Evolutionary conservation across 1,140 invertebrate species (phyloP).

Genomic region (Diorhabda carinulata): DNA sequence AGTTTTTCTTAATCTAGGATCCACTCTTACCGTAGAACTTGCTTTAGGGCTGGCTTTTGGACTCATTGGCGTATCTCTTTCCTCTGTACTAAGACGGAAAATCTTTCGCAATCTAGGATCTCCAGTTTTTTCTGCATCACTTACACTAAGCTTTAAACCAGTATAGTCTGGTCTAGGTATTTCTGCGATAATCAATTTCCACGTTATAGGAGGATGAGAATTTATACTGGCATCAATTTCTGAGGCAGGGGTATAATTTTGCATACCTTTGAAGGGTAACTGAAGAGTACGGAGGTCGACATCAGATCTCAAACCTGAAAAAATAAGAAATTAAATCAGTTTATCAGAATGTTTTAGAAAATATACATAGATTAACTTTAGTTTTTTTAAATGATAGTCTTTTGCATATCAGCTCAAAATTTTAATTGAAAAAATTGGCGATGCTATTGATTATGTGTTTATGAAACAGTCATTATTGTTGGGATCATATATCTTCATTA

Average conservation of each 20-base stretch:
- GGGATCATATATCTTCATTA: no score
- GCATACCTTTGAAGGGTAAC: constrained; percentile 69
- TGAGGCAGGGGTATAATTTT: constrained; percentile 73
- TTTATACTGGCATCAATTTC: constrained; percentile 79
- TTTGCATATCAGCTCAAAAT: no score
- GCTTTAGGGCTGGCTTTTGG: constrained; percentile 47
- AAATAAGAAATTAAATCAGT: no score
- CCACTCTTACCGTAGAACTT: constrained; percentile 18
- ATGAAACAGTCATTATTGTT: no score
- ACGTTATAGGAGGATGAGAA: constrained; percentile 68
- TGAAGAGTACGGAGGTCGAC: constrained; percentile 67
- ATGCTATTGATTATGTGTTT: no score
- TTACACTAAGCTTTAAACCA: constrained; percentile 65
- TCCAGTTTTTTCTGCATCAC: constrained; percentile 61
- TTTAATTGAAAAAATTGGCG: no score
- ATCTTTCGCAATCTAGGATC: constrained; percentile 72
- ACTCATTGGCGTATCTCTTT: constrained; percentile 51
- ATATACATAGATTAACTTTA: no score
- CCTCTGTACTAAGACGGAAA: constrained; percentile 60
- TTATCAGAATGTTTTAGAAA: no score
- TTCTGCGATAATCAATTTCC: constrained; percentile 61
- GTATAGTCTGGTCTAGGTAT: constrained; percentile 71
- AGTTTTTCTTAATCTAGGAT: constrained; percentile 33
- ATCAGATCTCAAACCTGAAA: constrained; percentile 52
- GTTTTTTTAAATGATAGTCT: no score